Evolutionary conservation across 2,113 vertebrate genomes (phyloP), one percentile per base, ranked within the genome.

Genomic region (Urocynchramus pylzowi): DNA sequence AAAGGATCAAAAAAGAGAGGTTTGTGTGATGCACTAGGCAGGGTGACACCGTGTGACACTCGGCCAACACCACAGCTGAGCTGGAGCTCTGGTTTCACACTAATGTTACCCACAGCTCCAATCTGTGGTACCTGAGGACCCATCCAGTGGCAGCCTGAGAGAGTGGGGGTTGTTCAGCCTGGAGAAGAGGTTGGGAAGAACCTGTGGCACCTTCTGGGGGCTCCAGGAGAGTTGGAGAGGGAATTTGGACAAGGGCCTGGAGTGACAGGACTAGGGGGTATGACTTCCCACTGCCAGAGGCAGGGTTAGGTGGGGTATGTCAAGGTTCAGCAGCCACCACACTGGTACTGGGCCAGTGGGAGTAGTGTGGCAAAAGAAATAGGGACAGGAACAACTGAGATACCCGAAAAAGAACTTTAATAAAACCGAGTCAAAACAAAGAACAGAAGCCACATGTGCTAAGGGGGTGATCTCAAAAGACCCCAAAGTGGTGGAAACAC

Each of bases 41-140:
- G 39, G 16, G n/a, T 27, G 73, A 49, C 37, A 5, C 3, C 0
- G 2, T 20, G 30, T 35, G 56, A 74, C 35, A 15, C 52, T 63
- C 0, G 0, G 39, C 21, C 65, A 75, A 4, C 41, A 10, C 6
- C 42, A 27, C 0, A 3, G 39, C 16, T 33, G 52, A 74, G 35
- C 49, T 68, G 15, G n/a, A 85, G 67, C 52, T 69, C 44, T 6
- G 11, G 4, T 53, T 54, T 63, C 14, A 2, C 42, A 67, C 13
- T 56, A n/a, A 1, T 3, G 35, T 5, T 16, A 50, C 12, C 45
- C 49, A 47, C 11, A 16, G 42, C 4, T 35, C 84, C 71, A 52
- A 13, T 26, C 24, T n/a, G n/a, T n/a, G n/a, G n/a, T n/a, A n/a
- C 30, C 49, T 11, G 4, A 19, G 44, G 41, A 59, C 21, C 19